Percentiles rank a stretch among this genome's conserved stretches.
phyloP scores from a whole-genome alignment of 2,888 invertebrate genomes.

The Xylophagus ater region DNA sequence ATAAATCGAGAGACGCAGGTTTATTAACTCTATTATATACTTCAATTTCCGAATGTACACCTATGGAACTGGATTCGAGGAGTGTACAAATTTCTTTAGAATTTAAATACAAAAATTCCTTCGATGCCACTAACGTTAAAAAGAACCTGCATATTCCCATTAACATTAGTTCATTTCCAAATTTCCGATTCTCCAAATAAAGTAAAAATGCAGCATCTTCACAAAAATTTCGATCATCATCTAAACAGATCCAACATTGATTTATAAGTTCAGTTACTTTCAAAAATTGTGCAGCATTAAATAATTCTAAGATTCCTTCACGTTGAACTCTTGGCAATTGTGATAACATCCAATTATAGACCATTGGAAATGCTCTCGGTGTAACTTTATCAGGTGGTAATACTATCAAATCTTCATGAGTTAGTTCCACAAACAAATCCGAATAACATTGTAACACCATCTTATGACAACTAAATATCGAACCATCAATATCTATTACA shows the following conservation, averaged over 20 bases:
- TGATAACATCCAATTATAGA: conserved; percentile 76
- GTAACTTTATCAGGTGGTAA: conserved; percentile 38
- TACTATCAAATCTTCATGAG: conserved; percentile 21
- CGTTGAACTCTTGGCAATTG: conserved; percentile 53
- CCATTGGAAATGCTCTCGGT: conserved; percentile 52
- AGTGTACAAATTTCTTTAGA: conserved; percentile 55
- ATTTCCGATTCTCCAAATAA: conserved; percentile 48
- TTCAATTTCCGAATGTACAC: conserved; percentile 54
- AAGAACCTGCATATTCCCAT: conserved; percentile 66
- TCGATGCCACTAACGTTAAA: conserved; percentile 61
- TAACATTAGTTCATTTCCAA: conserved; percentile 37
- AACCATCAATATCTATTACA: conserved; percentile 16
- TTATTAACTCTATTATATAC: no score
- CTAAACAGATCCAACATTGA: conserved; percentile 67
- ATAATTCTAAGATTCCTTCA: conserved; percentile 60
- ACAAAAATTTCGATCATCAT: conserved; percentile 53
- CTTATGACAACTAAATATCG: conserved; percentile 26
- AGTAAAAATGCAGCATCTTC: conserved; percentile 66
- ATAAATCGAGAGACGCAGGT: no score
- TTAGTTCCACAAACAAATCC: conserved; percentile 28
- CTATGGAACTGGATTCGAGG: conserved; percentile 59
- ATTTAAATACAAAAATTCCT: conserved; percentile 57
- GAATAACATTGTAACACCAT: conserved; percentile 36
- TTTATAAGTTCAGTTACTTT: conserved; percentile 61
- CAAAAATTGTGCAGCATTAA: conserved; percentile 59